phyloP scores from a whole-genome alignment of 2,113 vertebrate genomes.

The Tylochromis polylepis region DNA sequence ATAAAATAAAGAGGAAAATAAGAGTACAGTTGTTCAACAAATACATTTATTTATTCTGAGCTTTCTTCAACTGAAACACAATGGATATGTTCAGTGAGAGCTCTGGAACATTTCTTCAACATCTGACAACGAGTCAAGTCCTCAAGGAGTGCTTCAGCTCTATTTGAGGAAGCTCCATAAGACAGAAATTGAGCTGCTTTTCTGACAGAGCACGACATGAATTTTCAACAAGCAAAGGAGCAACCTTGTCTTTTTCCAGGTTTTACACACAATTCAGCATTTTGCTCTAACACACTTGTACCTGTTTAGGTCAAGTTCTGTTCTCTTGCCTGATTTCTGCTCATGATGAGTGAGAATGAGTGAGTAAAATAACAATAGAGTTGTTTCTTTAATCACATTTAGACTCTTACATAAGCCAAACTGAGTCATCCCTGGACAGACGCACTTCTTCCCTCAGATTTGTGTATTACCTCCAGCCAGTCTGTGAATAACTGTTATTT shows the following conservation, averaged over 20 bases:
- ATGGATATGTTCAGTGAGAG: not conserved
- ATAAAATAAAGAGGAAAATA: not conserved
- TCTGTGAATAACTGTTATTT: slow-evolving; percentile 2
- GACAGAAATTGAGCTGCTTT: not conserved
- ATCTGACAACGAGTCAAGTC: slow-evolving; percentile 22
- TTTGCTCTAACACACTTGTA: not conserved
- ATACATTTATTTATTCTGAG: not conserved
- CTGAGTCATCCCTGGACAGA: slow-evolving; percentile 37
- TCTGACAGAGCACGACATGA: not conserved
- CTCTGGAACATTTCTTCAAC: not conserved
- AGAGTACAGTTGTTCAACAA: not conserved
- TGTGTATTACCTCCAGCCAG: not conserved
- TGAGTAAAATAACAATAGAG: not conserved
- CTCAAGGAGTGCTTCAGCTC: slow-evolving; percentile 11
- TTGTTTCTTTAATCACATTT: not conserved
- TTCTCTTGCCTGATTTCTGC: not conserved
- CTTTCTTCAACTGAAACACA: not conserved
- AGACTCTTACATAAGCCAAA: slow-evolving; percentile 38
- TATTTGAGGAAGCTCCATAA: slow-evolving; percentile 13
- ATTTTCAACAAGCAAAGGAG: not conserved
- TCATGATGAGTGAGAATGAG: not conserved
- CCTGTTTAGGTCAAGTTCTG: not conserved
- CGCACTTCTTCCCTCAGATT: slow-evolving; percentile 1
- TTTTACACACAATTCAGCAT: not conserved
- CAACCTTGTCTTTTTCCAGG: not conserved